Percentiles rank a stretch among this genome's conserved stretches.
These are phyloP conservation scores for Aphodius sticticus DNA, from an alignment of 2,888 invertebrate genomes.

Conservation along the genomic window DNA sequence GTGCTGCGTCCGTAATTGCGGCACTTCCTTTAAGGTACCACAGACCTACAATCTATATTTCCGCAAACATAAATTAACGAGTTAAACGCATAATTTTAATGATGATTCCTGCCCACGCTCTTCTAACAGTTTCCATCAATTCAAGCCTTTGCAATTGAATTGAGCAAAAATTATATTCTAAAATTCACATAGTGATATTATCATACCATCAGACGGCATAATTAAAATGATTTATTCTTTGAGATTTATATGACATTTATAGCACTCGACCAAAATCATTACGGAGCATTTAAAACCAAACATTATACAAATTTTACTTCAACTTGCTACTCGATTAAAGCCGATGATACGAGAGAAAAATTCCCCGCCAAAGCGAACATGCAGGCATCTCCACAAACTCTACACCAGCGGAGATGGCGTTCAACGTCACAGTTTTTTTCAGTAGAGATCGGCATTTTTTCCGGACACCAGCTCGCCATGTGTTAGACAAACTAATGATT, in stretches of 20 bases:
- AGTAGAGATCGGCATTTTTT: conserved; percentile 11
- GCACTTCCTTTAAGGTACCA: neutral
- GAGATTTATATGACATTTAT: no score
- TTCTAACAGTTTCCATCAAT: neutral
- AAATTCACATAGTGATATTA: no score
- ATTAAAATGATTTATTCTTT: no score
- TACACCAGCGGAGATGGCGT: neutral
- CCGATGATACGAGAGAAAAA: neutral
- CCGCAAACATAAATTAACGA: neutral
- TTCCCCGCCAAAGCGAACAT: neutral
- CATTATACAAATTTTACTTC: neutral
- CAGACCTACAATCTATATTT: neutral
- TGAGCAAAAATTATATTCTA: no score
- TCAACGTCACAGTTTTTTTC: conserved; percentile 23
- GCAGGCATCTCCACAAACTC: neutral
- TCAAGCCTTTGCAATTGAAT: no score
- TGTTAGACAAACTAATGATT: conserved; percentile 21
- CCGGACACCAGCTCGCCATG: conserved; percentile 16
- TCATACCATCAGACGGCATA: no score
- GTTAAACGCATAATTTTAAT: neutral
- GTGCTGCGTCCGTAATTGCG: neutral
- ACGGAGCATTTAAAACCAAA: neutral
- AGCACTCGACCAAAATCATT: no score
- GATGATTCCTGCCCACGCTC: no score
- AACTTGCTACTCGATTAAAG: neutral